phyloP scores from a whole-genome alignment of 2,797 vertebrate genomes.

The Melanotaenia boesemani region DNA sequence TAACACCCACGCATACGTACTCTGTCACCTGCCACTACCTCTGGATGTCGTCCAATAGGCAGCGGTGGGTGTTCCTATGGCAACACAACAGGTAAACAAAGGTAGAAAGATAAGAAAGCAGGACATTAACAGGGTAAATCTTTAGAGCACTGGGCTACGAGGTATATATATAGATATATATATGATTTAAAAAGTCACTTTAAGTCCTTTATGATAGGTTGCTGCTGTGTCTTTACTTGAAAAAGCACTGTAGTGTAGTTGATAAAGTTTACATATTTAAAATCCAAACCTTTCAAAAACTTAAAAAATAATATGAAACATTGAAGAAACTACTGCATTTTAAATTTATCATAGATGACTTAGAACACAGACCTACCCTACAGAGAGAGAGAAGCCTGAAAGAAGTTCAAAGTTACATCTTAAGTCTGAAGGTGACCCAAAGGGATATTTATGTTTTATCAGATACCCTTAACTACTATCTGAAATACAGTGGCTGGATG shows the following conservation, averaged over 20 bases:
- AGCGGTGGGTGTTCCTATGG: constrained; percentile 64
- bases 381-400: too few relatives aligned
- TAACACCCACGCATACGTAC: constrained; percentile 49
- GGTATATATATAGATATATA: too few relatives aligned
- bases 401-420: too few relatives aligned
- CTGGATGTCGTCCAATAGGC: constrained; percentile 45
- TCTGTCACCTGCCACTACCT: constrained; percentile 69
- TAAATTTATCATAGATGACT: too few relatives aligned
- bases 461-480: constrained; percentile 2
- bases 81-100: constrained; percentile 83
- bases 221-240: neutral
- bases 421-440: neutral
- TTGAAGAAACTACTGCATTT: too few relatives aligned
- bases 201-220: neutral
- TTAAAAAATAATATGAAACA: too few relatives aligned
- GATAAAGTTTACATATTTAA: neutral
- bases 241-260: neutral
- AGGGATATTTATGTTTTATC: constrained; percentile 8
- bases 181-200: neutral
- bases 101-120: constrained; percentile 60
- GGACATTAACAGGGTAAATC: neutral
- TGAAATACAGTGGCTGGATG: neutral
- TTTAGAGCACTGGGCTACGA: neutral
- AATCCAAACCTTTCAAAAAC: too few relatives aligned
- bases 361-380: too few relatives aligned